Conservation (phyloP, 2,888 invertebrate genomes). For the Dolichopus griseipennis region DNA sequence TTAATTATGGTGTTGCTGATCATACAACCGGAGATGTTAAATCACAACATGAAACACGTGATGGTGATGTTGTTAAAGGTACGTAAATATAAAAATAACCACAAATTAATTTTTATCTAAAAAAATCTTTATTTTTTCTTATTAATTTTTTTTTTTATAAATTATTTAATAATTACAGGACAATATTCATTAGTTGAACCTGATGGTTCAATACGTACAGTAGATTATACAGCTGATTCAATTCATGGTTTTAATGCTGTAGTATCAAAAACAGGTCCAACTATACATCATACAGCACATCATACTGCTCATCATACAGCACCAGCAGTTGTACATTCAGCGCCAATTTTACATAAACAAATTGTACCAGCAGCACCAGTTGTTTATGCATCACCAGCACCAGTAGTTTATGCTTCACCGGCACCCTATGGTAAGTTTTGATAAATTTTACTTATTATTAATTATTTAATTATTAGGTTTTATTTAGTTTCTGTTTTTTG, state of each 20-base stretch:
- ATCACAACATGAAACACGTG: constrained; percentile 55
- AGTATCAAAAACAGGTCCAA: constrained; percentile 42
- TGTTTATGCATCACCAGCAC: constrained; percentile 26
- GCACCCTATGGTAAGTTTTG: constrained; percentile 37
- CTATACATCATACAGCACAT: no score
- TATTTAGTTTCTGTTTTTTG: no score
- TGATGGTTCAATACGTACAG: constrained; percentile 42
- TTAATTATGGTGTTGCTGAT: constrained; percentile 57
- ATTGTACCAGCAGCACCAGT: constrained; percentile 35
- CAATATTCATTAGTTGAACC: constrained; percentile 44
- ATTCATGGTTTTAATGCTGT: constrained; percentile 43
- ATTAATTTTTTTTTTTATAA: constrained; percentile 1
- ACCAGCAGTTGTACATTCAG: constrained; percentile 29
- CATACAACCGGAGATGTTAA: constrained; percentile 51
- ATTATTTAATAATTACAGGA: no score
- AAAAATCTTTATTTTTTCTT: not conserved
- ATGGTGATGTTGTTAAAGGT: constrained; percentile 59
- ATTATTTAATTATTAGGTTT: no score
- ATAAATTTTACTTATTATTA: no score
- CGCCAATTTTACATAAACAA: constrained; percentile 33
- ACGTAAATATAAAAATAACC: constrained; percentile 13
- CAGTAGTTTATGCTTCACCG: constrained; percentile 28
- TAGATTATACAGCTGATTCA: constrained; percentile 42
- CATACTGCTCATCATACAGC: constrained; percentile 20
- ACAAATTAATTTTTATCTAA: not conserved